Evolutionary conservation across 2,888 invertebrate genomes (phyloP).

Genomic region (Nephrocerus scutellatus): DNA sequence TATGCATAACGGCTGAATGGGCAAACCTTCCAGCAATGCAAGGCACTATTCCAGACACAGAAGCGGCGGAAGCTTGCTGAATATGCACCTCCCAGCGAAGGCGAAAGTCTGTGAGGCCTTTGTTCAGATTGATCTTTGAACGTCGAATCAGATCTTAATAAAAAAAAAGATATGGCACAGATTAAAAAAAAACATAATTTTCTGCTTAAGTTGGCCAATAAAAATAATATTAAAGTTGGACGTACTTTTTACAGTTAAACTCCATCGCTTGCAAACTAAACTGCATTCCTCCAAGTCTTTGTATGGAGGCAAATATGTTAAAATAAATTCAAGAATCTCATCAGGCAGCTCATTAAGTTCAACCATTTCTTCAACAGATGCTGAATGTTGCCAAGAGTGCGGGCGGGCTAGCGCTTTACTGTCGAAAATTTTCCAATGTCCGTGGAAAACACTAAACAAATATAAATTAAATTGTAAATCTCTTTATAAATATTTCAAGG

Average conservation of each 20-base stretch:
- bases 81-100: slow-evolving; percentile 64
- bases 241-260: slow-evolving; percentile 71
- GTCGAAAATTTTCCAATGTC: too few relatives aligned
- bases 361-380: too few relatives aligned
- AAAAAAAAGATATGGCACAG: background rate
- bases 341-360: slow-evolving; percentile 81
- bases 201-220: background rate
- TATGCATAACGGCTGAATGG: slow-evolving; percentile 78
- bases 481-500: too few relatives aligned
- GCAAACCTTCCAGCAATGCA: slow-evolving; percentile 88
- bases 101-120: slow-evolving; percentile 68
- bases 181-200: background rate
- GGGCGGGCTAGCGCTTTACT: too few relatives aligned
- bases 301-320: slow-evolving; percentile 83
- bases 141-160: slow-evolving; percentile 71
- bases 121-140: slow-evolving; percentile 65
- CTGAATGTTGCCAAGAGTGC: too few relatives aligned
- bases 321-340: slow-evolving; percentile 87
- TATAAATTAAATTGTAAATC: too few relatives aligned
- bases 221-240: background rate
- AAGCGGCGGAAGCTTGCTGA: slow-evolving; percentile 25
- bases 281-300: slow-evolving; percentile 80
- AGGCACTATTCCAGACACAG: slow-evolving; percentile 46
- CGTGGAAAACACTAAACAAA: too few relatives aligned
- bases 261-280: slow-evolving; percentile 83